Evolutionary conservation across 2,113 vertebrate genomes (phyloP).

Genomic region (Coracopsis vasa): DNA sequence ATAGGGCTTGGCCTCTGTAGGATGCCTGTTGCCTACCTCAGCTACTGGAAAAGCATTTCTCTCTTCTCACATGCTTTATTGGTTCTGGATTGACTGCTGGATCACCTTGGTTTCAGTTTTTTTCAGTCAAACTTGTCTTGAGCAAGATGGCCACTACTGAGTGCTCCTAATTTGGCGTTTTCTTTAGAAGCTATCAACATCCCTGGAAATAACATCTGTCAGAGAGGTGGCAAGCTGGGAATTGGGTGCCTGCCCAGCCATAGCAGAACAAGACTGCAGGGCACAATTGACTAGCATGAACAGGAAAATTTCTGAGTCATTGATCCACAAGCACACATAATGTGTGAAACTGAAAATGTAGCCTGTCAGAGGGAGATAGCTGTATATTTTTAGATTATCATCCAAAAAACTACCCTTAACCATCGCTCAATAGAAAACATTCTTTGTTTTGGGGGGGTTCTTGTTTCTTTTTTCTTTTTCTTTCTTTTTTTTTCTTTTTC

Average conservation of each 20-base stretch:
- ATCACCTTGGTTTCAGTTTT: not conserved
- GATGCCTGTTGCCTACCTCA: not conserved
- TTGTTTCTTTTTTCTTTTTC: not conserved
- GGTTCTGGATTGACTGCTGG: not conserved
- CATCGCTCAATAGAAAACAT: not conserved
- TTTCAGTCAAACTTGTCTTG: not conserved
- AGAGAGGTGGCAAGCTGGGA: slow-evolving; percentile 76
- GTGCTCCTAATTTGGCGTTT: not conserved
- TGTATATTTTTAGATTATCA: not conserved
- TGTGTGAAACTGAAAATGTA: slow-evolving; percentile 10
- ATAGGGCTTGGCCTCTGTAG: not conserved
- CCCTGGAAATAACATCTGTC: not conserved
- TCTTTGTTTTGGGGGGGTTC: not conserved
- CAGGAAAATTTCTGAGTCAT: slow-evolving; percentile 83
- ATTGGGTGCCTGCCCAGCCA: slow-evolving; percentile 78
- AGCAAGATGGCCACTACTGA: not conserved
- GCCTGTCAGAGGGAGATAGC: slow-evolving; percentile 9
- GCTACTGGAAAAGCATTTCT: not conserved
- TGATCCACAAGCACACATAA: slow-evolving; percentile 72
- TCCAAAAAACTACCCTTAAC: not conserved
- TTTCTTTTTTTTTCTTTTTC: not conserved
- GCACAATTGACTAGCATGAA: slow-evolving; percentile 68
- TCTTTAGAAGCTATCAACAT: not conserved
- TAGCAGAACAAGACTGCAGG: slow-evolving; percentile 63
- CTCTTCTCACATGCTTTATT: not conserved